A percentile compares a stretch with the other conserved stretches of the same genome.
These are phyloP conservation scores for Drosophila subpulchrella DNA, from an alignment of 1,140 invertebrate species.

Conservation along the genomic window DNA sequence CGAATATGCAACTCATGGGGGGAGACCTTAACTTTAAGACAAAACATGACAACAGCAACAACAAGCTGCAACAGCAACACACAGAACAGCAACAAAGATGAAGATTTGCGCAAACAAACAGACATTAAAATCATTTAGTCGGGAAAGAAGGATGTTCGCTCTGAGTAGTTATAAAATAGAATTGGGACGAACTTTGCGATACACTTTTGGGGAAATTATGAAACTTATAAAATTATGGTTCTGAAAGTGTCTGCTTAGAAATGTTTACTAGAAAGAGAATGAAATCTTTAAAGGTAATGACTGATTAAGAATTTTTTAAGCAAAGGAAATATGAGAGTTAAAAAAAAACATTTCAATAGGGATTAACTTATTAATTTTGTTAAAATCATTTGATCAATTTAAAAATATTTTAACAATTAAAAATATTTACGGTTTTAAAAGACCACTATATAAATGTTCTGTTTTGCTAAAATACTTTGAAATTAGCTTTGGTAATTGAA, in stretches of 20 bases:
- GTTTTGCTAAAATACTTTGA: no score
- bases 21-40: slow-evolving; percentile 43
- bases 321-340: no score
- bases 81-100: slow-evolving; percentile 11
- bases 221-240: background rate
- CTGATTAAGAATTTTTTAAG: no score
- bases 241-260: no score
- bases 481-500: no score
- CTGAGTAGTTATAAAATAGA: background rate
- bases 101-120: slow-evolving; percentile 63
- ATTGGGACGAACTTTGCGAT: background rate
- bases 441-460: no score
- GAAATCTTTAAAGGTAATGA: no score
- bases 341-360: no score
- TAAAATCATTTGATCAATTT: no score
- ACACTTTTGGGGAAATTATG: background rate
- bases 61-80: slow-evolving; percentile 9
- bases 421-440: background rate
- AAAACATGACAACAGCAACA: slow-evolving; percentile 43
- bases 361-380: no score
- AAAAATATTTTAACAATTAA: background rate
- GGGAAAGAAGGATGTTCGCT: slow-evolving; percentile 11
- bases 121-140: slow-evolving; percentile 47
- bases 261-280: no score
- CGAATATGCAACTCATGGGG: slow-evolving; percentile 56